Evolutionary conservation across 2,888 invertebrate genomes (phyloP).

Genomic region (Thereva nobilitata): DNA sequence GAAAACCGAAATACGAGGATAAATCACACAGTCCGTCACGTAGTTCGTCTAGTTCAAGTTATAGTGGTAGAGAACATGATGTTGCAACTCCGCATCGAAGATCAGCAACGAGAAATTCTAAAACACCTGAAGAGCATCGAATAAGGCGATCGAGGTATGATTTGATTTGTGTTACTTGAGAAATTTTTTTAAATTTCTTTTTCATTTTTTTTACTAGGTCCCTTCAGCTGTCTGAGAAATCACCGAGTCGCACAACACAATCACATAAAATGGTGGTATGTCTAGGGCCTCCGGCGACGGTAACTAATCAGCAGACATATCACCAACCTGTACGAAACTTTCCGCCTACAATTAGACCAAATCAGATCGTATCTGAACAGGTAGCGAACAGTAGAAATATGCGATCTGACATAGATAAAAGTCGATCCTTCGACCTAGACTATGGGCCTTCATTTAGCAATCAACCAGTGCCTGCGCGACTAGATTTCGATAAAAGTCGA

Average conservation of each 20-base stretch:
- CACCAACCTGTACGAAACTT: slow-evolving; percentile 44
- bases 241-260: slow-evolving; percentile 56
- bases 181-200: not conserved
- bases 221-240: slow-evolving; percentile 66
- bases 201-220: slow-evolving; percentile 56
- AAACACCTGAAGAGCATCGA: slow-evolving; percentile 55
- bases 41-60: slow-evolving; percentile 58
- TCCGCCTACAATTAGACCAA: slow-evolving; percentile 51
- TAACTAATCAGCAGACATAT: slow-evolving; percentile 33
- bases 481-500: slow-evolving; percentile 56
- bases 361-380: slow-evolving; percentile 41
- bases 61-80: slow-evolving; percentile 54
- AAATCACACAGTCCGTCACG: slow-evolving; percentile 54
- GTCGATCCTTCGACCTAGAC: slow-evolving; percentile 57
- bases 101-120: slow-evolving; percentile 50
- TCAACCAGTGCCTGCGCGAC: slow-evolving; percentile 49
- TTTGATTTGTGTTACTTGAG: not conserved
- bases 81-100: slow-evolving; percentile 47
- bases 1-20: slow-evolving; percentile 53
- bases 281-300: slow-evolving; percentile 48
- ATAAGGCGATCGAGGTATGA: slow-evolving; percentile 56
- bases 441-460: slow-evolving; percentile 49
- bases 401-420: slow-evolving; percentile 52
- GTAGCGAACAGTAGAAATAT: slow-evolving; percentile 14
- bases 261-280: slow-evolving; percentile 55